phyloP scores from a whole-genome alignment of 2,797 vertebrate genomes.

The Oreonectes daqikongensis region DNA sequence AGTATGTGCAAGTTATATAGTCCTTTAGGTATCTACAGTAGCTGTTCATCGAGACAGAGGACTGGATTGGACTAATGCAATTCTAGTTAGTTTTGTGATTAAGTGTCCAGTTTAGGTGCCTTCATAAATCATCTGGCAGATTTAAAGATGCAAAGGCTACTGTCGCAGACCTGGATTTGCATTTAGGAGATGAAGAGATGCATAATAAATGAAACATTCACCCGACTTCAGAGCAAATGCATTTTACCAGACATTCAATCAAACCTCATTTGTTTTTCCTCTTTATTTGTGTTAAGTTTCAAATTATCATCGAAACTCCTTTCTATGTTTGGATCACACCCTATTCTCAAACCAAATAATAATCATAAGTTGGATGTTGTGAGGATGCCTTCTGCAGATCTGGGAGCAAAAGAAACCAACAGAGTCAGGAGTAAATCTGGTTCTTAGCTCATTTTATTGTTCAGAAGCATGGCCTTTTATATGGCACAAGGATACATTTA shows the following conservation, averaged over 20 bases:
- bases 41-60: background rate
- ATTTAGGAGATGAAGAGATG: constrained; percentile 3
- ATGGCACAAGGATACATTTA: too few relatives aligned
- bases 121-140: background rate
- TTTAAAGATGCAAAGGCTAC: background rate
- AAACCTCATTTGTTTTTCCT: background rate
- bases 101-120: background rate
- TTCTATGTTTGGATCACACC: too few relatives aligned
- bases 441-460: too few relatives aligned
- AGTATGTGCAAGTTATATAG: background rate
- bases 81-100: background rate
- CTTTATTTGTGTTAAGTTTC: too few relatives aligned
- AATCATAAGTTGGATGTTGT: too few relatives aligned
- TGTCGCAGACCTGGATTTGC: constrained; percentile 14
- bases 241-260: background rate
- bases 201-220: background rate
- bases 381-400: too few relatives aligned
- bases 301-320: too few relatives aligned
- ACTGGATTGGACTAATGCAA: background rate
- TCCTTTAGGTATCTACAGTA: background rate
- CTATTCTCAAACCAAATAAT: too few relatives aligned
- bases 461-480: too few relatives aligned
- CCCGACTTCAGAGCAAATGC: background rate
- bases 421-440: too few relatives aligned
- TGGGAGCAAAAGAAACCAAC: too few relatives aligned